Evolutionary conservation across 2,113 vertebrate genomes (phyloP), one percentile per base, ranked within the genome.

Genomic region (Melospiza melodia): DNA sequence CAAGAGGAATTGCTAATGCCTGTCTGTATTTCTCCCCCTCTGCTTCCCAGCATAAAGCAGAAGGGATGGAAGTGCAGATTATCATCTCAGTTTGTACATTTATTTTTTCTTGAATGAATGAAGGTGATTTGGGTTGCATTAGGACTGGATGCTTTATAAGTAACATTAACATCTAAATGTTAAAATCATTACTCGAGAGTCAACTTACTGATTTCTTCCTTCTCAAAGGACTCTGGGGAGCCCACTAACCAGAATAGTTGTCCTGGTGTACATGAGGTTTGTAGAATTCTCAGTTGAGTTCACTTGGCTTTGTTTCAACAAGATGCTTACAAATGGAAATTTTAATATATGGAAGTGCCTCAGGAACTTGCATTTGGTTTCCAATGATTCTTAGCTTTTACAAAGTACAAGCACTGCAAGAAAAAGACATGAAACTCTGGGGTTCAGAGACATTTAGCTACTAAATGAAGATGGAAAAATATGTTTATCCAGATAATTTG

Each of bases 281-380:
- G 55, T 25, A 68, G 57, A 71, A 68, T 44, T 74, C 85, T 67
- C 2, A 4, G 14, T 15, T 5, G 6, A 85, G 41, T 57, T 88
- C 71, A 43, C n/a, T n/a, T 71, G 82, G 79, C 83, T 80, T 86
- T 80, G 35, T 90, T 95, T 84, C 72, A 94, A 31, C 72, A 66
- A 66, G 51, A 92, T 46, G 79, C 79, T 93, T 95, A 86, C 27
- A 89, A 81, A 92, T 11, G 15, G 66, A 84, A 68, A 91, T 71
- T 92, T 84, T 61, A 95, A 67, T 78, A 46, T n/a, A 61, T 44
- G 54, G 22, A 94, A 82, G 28, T 68, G 84, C 66, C 87, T 65
- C 57, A 63, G 39, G 77, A 96, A 68, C 51, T 22, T n/a, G 25
- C 23, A 37, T 68, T 87, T 81, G 49, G 39, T 89, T 92, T 89